These are phyloP conservation scores for Epizoanthus stellaris DNA, from an alignment of 92 coral and sea anemone genomes.

Conservation along the genomic window DNA sequence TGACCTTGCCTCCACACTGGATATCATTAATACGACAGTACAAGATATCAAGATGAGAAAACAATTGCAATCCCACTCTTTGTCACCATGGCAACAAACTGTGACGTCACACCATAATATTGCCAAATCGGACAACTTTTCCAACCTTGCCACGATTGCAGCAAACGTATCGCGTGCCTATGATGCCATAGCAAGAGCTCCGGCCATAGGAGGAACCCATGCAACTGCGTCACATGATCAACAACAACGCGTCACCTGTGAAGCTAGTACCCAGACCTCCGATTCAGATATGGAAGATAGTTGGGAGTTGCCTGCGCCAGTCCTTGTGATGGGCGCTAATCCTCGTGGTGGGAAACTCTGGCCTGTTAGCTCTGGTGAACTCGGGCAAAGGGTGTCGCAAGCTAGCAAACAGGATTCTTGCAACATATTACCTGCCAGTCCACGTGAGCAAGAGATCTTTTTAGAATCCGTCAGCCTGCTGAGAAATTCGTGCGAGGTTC, in stretches of 20 bases:
- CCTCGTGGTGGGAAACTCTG: no score
- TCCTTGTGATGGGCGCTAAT: no score
- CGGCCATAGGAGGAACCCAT: not conserved
- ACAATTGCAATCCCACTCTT: not conserved
- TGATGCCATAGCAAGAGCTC: not conserved
- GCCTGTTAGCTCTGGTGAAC: no score
- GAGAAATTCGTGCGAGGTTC: constrained; percentile 8
- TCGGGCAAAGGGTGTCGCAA: no score
- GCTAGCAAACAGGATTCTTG: no score
- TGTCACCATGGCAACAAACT: constrained; percentile 5
- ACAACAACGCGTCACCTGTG: not conserved
- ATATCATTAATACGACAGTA: not conserved
- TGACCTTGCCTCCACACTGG: constrained; percentile 31
- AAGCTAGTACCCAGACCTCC: constrained; percentile 36
- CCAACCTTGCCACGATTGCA: constrained; percentile 13
- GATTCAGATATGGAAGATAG: constrained; percentile 11
- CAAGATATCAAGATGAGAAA: not conserved
- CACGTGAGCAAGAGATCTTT: constrained; percentile 35
- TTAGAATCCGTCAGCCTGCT: constrained; percentile 28
- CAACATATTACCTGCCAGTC: not conserved
- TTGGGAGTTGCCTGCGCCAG: not conserved
- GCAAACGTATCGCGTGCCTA: constrained; percentile 23
- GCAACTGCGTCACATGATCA: not conserved
- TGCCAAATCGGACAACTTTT: not conserved
- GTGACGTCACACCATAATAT: not conserved